Conservation (phyloP, 2,113 vertebrate species). For the Sporophila hypoxantha region DNA sequence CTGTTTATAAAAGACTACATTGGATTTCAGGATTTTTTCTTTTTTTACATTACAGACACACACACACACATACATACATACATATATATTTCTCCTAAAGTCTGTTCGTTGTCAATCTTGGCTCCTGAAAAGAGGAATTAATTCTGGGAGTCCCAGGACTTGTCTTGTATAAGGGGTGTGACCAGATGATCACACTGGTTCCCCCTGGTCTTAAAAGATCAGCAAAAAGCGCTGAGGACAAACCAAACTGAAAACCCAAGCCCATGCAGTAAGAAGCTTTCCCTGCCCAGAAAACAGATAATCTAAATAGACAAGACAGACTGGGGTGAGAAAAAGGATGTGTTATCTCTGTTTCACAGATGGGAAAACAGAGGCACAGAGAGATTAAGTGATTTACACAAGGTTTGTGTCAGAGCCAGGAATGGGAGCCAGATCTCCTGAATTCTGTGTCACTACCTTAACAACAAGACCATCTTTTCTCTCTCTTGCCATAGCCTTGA, state of each 20-base stretch:
- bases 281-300: conserved; percentile 48
- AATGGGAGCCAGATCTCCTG: conserved; percentile 51
- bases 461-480: conserved; percentile 17
- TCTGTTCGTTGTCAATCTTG: neutral
- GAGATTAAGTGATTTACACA: conserved; percentile 63
- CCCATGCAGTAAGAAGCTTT: conserved; percentile 46
- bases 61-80: neutral
- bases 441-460: conserved; percentile 47
- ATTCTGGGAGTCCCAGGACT: neutral
- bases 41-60: neutral
- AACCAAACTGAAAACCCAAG: conserved; percentile 31
- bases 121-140: neutral
- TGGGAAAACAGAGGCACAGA: conserved; percentile 60
- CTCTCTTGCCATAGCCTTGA: neutral
- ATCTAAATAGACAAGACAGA: conserved; percentile 60
- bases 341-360: conserved; percentile 62
- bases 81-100: neutral
- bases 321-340: conserved; percentile 59
- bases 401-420: conserved; percentile 57
- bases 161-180: neutral
- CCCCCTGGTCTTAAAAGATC: conserved; percentile 19
- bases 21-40: neutral
- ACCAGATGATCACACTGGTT: conserved; percentile 32
- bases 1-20: neutral
- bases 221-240: conserved; percentile 10